These are phyloP conservation scores for Cranoglanis bouderius DNA, from an alignment of 2,113 vertebrate genomes.

Conservation along the genomic window DNA sequence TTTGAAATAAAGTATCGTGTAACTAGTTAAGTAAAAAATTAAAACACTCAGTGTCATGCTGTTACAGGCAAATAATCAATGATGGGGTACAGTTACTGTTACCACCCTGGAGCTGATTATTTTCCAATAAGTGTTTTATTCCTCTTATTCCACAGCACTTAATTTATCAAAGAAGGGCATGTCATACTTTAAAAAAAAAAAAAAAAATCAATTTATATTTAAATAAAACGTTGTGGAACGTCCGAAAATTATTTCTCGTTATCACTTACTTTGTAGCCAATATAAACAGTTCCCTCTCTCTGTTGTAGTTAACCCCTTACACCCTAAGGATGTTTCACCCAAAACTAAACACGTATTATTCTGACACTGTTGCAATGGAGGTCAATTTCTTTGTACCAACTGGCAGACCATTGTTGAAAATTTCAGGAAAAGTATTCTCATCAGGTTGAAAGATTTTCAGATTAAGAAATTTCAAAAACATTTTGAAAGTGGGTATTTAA, in stretches of 20 bases:
- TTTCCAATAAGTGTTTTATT: not conserved
- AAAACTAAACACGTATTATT: not conserved
- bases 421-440: not conserved
- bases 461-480: not conserved
- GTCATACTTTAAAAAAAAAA: not conserved
- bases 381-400: not conserved
- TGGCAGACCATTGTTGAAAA: not conserved
- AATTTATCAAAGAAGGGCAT: not conserved
- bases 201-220: not conserved
- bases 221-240: not conserved
- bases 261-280: not conserved
- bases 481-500: not conserved
- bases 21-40: not conserved
- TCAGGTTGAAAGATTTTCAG: not conserved
- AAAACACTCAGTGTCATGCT: not conserved
- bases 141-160: not conserved
- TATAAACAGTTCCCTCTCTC: not conserved
- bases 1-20: not conserved
- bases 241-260: not conserved
- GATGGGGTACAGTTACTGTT: not conserved
- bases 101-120: not conserved
- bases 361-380: not conserved
- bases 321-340: not conserved
- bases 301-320: not conserved
- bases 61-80: not conserved